These are phyloP conservation scores for Zosterops borbonicus DNA, from an alignment of 2,113 vertebrate species.

Conservation along the genomic window DNA sequence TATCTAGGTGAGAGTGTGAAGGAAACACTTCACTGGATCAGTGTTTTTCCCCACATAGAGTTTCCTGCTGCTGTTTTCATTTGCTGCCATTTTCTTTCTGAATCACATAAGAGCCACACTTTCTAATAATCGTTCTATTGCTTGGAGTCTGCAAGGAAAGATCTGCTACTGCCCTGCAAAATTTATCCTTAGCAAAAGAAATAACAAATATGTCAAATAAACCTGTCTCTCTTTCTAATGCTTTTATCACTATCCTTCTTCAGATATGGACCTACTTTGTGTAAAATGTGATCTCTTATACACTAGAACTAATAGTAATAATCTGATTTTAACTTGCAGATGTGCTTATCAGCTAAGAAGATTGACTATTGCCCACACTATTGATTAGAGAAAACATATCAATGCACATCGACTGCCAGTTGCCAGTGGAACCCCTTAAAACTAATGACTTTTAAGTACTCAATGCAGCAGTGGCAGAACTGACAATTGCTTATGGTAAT, in stretches of 20 bases:
- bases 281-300: not conserved
- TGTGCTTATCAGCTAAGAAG: not conserved
- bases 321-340: not conserved
- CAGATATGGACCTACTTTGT: not conserved
- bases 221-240: not conserved
- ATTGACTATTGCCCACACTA: not conserved
- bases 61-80: conserved; percentile 27
- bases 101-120: conserved; percentile 21
- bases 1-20: not conserved
- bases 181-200: not conserved
- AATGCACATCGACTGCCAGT: not conserved
- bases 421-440: conserved; percentile 23
- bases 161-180: not conserved
- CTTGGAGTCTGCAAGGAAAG: not conserved
- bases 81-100: conserved; percentile 16
- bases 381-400: conserved; percentile 30
- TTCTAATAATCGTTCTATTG: conserved; percentile 28
- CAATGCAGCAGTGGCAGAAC: conserved; percentile 30
- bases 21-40: not conserved
- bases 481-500: conserved; percentile 49
- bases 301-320: not conserved
- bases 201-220: not conserved
- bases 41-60: not conserved
- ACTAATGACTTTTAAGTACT: conserved; percentile 39
- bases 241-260: not conserved